These are phyloP conservation scores for Poecilus cupreus DNA, from an alignment of 2,888 invertebrate genomes.

Conservation along the genomic window DNA sequence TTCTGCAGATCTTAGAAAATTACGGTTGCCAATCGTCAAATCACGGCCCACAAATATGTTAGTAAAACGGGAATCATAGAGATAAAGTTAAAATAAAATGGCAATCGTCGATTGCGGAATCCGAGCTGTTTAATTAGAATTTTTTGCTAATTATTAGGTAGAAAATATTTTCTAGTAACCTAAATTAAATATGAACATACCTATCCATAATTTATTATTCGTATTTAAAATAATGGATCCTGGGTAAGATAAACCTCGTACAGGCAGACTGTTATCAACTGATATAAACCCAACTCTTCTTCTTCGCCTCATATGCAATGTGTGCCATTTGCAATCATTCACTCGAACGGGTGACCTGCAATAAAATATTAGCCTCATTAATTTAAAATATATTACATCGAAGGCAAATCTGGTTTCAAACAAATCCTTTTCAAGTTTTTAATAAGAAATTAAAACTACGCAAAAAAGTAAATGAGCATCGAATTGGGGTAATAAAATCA, in stretches of 20 bases:
- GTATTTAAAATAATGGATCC: conserved; percentile 84
- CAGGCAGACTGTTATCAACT: conserved; percentile 80
- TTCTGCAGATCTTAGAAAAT: too few relatives aligned
- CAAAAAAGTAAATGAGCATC: too few relatives aligned
- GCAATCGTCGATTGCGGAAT: too few relatives aligned
- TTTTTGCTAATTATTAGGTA: neutral
- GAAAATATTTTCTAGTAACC: neutral
- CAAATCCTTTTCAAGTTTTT: neutral
- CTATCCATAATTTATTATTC: conserved; percentile 86
- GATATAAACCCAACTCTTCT: conserved; percentile 82
- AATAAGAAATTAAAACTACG: too few relatives aligned
- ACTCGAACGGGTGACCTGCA: conserved; percentile 78
- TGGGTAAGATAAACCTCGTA: conserved; percentile 80
- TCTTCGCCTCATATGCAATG: conserved; percentile 80
- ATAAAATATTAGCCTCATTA: conserved; percentile 45
- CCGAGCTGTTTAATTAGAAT: too few relatives aligned
- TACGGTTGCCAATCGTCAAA: too few relatives aligned
- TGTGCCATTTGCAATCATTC: conserved; percentile 87
- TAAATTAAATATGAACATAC: conserved; percentile 71
- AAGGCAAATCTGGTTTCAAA: too few relatives aligned
- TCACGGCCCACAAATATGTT: too few relatives aligned
- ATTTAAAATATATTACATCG: too few relatives aligned
- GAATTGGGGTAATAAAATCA: too few relatives aligned
- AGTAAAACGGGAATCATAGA: too few relatives aligned
- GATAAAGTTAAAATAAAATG: too few relatives aligned